Conservation (phyloP, 2,113 vertebrate genomes). For the Chlamydotis undulata region DNA sequence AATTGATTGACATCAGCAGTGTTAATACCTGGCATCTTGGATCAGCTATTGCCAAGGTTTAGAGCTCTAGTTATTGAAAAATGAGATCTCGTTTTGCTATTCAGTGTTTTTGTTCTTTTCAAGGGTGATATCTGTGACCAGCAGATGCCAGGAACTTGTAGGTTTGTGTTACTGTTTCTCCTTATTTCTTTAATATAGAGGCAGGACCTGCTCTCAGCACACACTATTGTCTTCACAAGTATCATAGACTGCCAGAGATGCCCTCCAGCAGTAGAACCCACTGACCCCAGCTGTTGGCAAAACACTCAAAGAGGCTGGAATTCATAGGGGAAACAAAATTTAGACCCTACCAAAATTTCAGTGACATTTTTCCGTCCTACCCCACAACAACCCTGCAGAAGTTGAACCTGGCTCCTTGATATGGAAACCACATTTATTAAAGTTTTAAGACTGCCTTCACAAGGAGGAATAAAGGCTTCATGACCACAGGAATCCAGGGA, state of each 20-base stretch:
- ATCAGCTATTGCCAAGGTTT: accelerated
- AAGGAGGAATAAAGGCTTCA: not conserved
- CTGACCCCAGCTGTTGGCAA: not conserved
- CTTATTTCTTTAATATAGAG: not conserved
- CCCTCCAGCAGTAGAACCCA: not conserved
- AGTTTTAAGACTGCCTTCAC: not conserved
- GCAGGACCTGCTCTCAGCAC: not conserved
- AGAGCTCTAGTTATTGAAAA: not conserved
- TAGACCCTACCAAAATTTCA: not conserved
- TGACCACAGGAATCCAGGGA: not conserved
- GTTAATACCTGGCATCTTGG: not conserved
- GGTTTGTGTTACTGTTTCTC: not conserved
- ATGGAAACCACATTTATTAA: not conserved
- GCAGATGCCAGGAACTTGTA: not conserved
- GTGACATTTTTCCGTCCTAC: not conserved
- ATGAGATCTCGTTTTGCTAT: not conserved
- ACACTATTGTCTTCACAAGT: not conserved
- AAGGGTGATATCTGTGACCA: not conserved
- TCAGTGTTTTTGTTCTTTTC: not conserved
- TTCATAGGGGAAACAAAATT: not conserved
- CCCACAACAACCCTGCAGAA: not conserved
- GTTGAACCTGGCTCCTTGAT: not conserved
- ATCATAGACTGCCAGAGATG: not conserved
- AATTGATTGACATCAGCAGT: not conserved
- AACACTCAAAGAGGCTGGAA: not conserved